Evolutionary conservation across 2,888 invertebrate species (phyloP), one percentile per base, ranked within the genome.

Genomic region (Actias luna): DNA sequence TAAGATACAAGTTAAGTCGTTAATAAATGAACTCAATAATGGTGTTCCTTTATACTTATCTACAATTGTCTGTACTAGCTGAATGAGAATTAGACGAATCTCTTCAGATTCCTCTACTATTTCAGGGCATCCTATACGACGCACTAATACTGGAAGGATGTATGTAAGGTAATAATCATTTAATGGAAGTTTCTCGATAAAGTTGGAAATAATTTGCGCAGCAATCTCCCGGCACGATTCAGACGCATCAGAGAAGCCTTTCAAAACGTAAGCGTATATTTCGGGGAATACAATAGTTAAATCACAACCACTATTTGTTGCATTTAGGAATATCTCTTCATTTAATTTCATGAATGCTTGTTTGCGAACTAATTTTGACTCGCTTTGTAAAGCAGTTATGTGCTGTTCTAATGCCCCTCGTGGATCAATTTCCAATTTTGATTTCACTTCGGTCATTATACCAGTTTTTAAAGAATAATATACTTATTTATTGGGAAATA

Each of bases 71-170:
- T 93, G 91, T n/a, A 97, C 83, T 57, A 98, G 92, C 63, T 92
- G 80, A 0, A 98, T 84, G 60, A 96, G 91, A 50, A 94, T 87
- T 14, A 97, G 81, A 31, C 98, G 94, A 55, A 98, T 93, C 93
- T 99, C 98, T 88, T 99, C 98, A 0, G 92, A 92, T 39, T 93
- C 89, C 71, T 94, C 94, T 1, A 94, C 80, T 0, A 96, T 93
- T 82, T 98, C 97, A 46, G 95, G 94, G 63, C 95, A 94, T 0
- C 97, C 97, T 68, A 98, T 94, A 65, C 98, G 94, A 72, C 96
- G 95, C 0, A 95, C 94, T 65, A 98, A 80, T 1, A 96, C 94
- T 1, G 97, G 96, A 39, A 98, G 89, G 18, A 98, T 89, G 69
- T 96, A 96, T 0, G 95, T 94, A 60, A 97, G 88, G 80, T 96